A percentile compares a stretch with the other conserved stretches of the same genome.
phyloP scores from a whole-genome alignment of 2,888 invertebrate species.

The Ormia ochracea region DNA sequence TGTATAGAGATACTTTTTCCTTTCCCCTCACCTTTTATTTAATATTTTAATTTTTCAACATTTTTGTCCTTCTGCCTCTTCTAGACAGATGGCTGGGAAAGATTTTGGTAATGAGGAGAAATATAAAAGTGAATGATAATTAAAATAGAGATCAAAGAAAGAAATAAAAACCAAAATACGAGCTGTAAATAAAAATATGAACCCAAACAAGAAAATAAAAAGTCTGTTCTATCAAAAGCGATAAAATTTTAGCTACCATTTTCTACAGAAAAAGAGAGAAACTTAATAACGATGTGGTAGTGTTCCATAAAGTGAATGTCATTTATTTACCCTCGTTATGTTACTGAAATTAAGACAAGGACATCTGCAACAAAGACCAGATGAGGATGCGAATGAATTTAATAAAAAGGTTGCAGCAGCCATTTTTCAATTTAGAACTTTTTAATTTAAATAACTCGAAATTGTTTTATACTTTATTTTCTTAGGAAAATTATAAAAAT shows the following conservation, averaged over 20 bases:
- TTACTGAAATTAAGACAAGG: constrained; percentile 26
- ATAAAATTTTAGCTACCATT: constrained; percentile 10
- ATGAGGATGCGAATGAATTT: not conserved
- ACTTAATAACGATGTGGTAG: constrained; percentile 43
- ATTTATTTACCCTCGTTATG: constrained; percentile 32
- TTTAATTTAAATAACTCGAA: not conserved
- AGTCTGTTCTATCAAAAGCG: constrained; percentile 29
- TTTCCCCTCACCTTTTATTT: not conserved
- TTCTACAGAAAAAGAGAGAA: too few species aligned
- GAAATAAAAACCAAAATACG: not conserved
- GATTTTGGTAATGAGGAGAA: constrained; percentile 44
- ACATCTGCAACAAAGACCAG: constrained; percentile 5
- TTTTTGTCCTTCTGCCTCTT: constrained; percentile 2
- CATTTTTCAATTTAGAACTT: not conserved
- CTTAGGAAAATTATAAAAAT: not conserved
- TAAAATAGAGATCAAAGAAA: constrained; percentile 33
- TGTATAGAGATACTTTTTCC: not conserved
- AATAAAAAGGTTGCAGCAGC: not conserved
- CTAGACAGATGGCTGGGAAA: constrained; percentile 47
- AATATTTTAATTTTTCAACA: not conserved
- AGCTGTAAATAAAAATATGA: not conserved
- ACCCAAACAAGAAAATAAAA: too few species aligned
- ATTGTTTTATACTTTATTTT: not conserved
- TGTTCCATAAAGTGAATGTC: constrained; percentile 30
- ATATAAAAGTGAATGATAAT: constrained; percentile 39